These are phyloP conservation scores for Leptinotarsa defecta DNA, from an alignment of 1,140 invertebrate species.

Conservation along the genomic window DNA sequence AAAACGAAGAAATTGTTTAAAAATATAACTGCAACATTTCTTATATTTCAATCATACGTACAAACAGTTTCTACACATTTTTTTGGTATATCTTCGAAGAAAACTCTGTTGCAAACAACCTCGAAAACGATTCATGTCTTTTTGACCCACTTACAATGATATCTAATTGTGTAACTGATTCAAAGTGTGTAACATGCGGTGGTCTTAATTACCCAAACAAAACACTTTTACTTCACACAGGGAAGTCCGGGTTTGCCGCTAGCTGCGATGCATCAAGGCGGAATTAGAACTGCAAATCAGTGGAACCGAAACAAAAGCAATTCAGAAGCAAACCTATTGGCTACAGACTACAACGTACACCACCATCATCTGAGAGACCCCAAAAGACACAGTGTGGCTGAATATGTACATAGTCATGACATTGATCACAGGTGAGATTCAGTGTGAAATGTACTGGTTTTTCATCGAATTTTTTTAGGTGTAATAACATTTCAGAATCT, in stretches of 20 bases:
- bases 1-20: too few relatives aligned
- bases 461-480: too few relatives aligned
- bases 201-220: constrained; percentile 1
- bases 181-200: not conserved
- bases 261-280: constrained; percentile 64
- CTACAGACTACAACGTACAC: constrained; percentile 57
- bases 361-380: constrained; percentile 55
- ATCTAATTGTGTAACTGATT: not conserved
- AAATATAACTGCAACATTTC: too few relatives aligned
- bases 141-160: not conserved
- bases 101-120: too few relatives aligned
- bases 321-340: constrained; percentile 78
- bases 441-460: constrained; percentile 14
- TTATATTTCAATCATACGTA: too few relatives aligned
- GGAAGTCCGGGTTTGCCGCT: constrained; percentile 54
- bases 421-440: constrained; percentile 58
- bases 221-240: constrained; percentile 22
- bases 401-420: constrained; percentile 63
- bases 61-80: too few relatives aligned
- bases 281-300: constrained; percentile 59
- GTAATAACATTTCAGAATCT: too few relatives aligned
- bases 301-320: constrained; percentile 68
- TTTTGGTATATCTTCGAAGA: too few relatives aligned
- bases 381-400: constrained; percentile 68
- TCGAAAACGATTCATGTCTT: too few relatives aligned